phyloP scores from a whole-genome alignment of 92 coral and sea anemone species.

The Scolanthus callimorphus region DNA sequence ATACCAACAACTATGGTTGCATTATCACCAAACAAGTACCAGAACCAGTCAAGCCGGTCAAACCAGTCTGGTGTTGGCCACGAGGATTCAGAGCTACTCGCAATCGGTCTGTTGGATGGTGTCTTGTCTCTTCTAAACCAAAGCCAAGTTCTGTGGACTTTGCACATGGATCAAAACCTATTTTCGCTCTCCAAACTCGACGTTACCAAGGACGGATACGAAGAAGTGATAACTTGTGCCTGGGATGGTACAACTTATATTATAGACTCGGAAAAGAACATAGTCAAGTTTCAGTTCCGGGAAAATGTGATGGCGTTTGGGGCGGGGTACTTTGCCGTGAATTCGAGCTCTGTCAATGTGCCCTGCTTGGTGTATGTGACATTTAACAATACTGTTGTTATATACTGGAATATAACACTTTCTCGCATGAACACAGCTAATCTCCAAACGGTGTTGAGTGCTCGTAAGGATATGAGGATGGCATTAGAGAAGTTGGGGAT shows the following conservation, averaged over 20 bases:
- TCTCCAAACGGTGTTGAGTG: slow-evolving; percentile 38
- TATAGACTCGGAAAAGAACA: slow-evolving; percentile 72
- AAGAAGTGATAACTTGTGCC: slow-evolving; percentile 73
- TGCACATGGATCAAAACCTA: slow-evolving; percentile 64
- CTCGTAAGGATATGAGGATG: slow-evolving; percentile 7
- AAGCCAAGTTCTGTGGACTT: slow-evolving; percentile 72
- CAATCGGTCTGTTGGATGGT: slow-evolving; percentile 81
- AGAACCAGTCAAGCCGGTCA: slow-evolving; percentile 6
- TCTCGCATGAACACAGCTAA: slow-evolving; percentile 55
- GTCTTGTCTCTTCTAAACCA: slow-evolving; percentile 54
- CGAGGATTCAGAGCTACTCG: slow-evolving; percentile 33
- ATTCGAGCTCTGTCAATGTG: slow-evolving; percentile 45
- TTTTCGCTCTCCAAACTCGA: slow-evolving; percentile 87
- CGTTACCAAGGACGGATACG: slow-evolving; percentile 76
- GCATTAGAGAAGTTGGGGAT: slow-evolving; percentile 22
- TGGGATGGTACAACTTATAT: slow-evolving; percentile 88
- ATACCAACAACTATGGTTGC: slow-evolving; percentile 57
- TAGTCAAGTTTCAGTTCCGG: slow-evolving; percentile 75
- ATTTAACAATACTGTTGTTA: slow-evolving; percentile 72
- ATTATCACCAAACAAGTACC: slow-evolving; percentile 24
- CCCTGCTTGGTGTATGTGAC: slow-evolving; percentile 90
- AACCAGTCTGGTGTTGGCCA: too few relatives aligned
- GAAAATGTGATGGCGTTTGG: slow-evolving; percentile 84
- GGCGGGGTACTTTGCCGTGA: slow-evolving; percentile 70
- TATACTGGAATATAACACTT: slow-evolving; percentile 72